Conservation (phyloP, 2,888 invertebrate genomes). For the Argynnis bischoffii region DNA sequence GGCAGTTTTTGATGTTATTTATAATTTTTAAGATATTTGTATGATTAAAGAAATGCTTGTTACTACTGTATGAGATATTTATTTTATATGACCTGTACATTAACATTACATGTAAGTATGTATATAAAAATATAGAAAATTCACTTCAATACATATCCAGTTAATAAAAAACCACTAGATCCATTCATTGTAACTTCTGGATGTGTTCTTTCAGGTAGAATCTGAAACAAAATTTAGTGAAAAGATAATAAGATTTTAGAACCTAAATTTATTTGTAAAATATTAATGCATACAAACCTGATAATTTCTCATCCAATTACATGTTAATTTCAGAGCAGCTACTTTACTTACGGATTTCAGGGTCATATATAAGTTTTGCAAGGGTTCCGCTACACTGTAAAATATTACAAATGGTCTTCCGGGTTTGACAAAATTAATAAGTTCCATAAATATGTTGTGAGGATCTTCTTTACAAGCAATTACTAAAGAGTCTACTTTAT, state of each 20-base stretch:
- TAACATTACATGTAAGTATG: neutral
- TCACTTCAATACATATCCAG: conserved; percentile 84
- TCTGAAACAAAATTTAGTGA: conserved; percentile 53
- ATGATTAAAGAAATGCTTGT: conserved; percentile 34
- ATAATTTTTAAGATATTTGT: conserved; percentile 34
- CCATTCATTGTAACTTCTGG: conserved; percentile 96
- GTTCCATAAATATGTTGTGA: conserved; percentile 86
- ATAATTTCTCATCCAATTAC: conserved; percentile 94
- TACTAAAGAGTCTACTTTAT: conserved; percentile 88
- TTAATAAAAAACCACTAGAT: conserved; percentile 93
- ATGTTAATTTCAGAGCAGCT: conserved; percentile 89
- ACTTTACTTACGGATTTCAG: conserved; percentile 88
- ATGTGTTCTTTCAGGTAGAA: conserved; percentile 93
- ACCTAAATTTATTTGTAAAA: neutral
- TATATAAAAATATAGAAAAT: neutral
- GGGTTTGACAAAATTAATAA: conserved; percentile 89
- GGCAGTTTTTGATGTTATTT: conserved; percentile 26
- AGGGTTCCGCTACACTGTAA: conserved; percentile 89
- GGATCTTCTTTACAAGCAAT: conserved; percentile 94
- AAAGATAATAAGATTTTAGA: conserved; percentile 7
- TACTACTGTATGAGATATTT: conserved; percentile 26
- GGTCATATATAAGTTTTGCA: conserved; percentile 91
- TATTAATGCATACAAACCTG: conserved; percentile 83
- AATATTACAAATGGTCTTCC: conserved; percentile 94
- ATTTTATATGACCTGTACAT: conserved; percentile 17